phyloP scores from a whole-genome alignment of 2,797 vertebrate species.

The Gymnothorax reevesii region DNA sequence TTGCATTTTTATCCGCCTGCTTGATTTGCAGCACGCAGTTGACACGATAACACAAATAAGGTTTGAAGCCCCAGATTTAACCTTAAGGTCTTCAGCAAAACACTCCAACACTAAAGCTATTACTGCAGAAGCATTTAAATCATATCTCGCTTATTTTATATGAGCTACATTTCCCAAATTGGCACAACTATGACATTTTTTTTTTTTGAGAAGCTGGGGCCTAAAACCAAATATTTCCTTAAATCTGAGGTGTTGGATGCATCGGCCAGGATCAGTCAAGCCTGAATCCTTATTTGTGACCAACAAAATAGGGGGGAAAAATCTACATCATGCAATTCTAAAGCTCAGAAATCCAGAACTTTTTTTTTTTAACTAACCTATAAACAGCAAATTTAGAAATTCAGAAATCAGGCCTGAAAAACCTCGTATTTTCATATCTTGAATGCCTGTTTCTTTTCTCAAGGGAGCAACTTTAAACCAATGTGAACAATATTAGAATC shows the following conservation, averaged over 20 bases:
- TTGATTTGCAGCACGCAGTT: neutral
- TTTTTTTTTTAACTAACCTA: too few relatives aligned
- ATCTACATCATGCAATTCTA: neutral
- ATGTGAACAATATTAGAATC: neutral
- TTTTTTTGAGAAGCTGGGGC: neutral
- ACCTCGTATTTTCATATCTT: too few relatives aligned
- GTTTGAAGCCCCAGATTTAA: neutral
- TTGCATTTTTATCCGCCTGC: neutral
- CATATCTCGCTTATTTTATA: slow-evolving; percentile 31
- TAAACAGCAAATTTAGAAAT: too few relatives aligned
- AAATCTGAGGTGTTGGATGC: neutral
- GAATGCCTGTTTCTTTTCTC: neutral
- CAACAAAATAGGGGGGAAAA: neutral
- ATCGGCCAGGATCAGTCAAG: neutral
- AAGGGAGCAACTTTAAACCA: neutral
- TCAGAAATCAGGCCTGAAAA: too few relatives aligned
- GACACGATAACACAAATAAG: neutral
- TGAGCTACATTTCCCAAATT: slow-evolving; percentile 7
- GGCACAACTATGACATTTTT: neutral
- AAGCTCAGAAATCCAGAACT: neutral
- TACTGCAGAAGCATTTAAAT: slow-evolving; percentile 28
- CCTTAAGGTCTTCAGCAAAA: neutral
- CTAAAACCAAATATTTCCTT: neutral
- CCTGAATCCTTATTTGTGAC: neutral
- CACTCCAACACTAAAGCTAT: neutral